A percentile compares a stretch with the other conserved stretches of the same genome.
Evolutionary conservation across 2,888 invertebrate species (phyloP).

Genomic region (Apocheima hispidaria): DNA sequence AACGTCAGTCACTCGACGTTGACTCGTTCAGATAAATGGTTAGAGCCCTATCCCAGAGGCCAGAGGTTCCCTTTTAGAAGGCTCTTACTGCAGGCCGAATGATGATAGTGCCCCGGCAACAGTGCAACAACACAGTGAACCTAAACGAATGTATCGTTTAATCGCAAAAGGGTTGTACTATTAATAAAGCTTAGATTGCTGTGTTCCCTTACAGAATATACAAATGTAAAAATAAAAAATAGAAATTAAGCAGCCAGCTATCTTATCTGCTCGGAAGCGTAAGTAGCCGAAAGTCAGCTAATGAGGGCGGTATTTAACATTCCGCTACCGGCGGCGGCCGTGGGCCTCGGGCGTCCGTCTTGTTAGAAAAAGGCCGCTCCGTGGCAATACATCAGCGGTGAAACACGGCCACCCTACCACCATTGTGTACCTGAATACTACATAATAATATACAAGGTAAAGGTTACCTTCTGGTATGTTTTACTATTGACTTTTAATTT

Average conservation of each 20-base stretch:
- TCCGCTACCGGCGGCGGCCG: slow-evolving; percentile 52
- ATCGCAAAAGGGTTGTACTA: too few species aligned
- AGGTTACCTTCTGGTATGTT: slow-evolving; percentile 1
- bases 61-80: too few species aligned
- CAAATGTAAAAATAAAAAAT: slow-evolving; percentile 4
- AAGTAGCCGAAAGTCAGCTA: slow-evolving; percentile 54
- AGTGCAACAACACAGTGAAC: too few species aligned
- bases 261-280: slow-evolving; percentile 35
- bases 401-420: slow-evolving; percentile 54
- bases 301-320: slow-evolving; percentile 70
- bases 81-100: too few species aligned
- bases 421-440: slow-evolving; percentile 28
- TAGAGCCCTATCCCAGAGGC: too few species aligned
- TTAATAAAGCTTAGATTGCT: background rate
- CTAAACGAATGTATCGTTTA: too few species aligned
- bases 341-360: slow-evolving; percentile 56
- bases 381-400: slow-evolving; percentile 62
- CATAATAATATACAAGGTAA: slow-evolving; percentile 14
- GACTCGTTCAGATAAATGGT: too few species aligned
- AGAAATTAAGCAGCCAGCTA: slow-evolving; percentile 22
- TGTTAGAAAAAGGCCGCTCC: slow-evolving; percentile 67
- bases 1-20: too few species aligned
- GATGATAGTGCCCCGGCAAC: too few species aligned
- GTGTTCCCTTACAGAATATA: background rate
- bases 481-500: too few species aligned